phyloP scores from a whole-genome alignment of 30 jellyfish, hydroid and myxozoan species.

The Turritopsis rubra region DNA sequence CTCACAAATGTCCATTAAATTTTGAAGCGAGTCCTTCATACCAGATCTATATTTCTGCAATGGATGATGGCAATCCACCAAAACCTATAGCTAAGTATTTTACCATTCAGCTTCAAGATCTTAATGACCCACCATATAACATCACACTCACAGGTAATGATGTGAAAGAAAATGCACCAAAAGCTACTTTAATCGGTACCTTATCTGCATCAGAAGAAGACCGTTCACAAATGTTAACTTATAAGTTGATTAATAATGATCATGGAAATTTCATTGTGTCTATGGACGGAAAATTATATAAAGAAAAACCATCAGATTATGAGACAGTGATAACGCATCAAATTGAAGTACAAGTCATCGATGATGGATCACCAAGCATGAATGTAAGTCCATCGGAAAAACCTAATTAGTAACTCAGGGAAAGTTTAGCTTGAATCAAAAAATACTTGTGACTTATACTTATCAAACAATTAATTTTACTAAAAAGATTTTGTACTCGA shows the following conservation, averaged over 20 bases:
- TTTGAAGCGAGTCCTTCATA: slow-evolving; percentile 40
- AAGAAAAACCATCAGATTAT: slow-evolving; percentile 64
- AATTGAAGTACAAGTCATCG: slow-evolving; percentile 58
- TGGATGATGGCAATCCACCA: slow-evolving; percentile 78
- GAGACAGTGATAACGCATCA: slow-evolving; percentile 47
- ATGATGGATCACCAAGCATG: slow-evolving; percentile 38
- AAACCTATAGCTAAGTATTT: slow-evolving; percentile 17
- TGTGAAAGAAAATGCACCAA: slow-evolving; percentile 59
- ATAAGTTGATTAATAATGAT: slow-evolving; percentile 50
- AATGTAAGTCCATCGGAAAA: not conserved
- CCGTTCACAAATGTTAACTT: slow-evolving; percentile 45
- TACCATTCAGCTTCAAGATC: slow-evolving; percentile 45
- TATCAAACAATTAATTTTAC: too few species aligned
- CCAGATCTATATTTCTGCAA: slow-evolving; percentile 30
- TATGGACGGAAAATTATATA: slow-evolving; percentile 31
- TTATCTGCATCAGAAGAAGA: slow-evolving; percentile 60
- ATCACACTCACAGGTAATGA: slow-evolving; percentile 32
- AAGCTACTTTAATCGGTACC: slow-evolving; percentile 51
- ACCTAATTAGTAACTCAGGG: not conserved
- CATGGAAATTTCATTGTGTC: slow-evolving; percentile 36
- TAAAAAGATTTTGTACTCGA: too few species aligned
- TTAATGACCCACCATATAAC: slow-evolving; percentile 65
- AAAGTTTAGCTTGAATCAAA: not conserved
- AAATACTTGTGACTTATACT: too few species aligned
- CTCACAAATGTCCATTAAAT: slow-evolving; percentile 39